These are phyloP conservation scores for Caenorhabditis sp. DNA, from an alignment of 2,888 invertebrate species.

Conservation along the genomic window DNA sequence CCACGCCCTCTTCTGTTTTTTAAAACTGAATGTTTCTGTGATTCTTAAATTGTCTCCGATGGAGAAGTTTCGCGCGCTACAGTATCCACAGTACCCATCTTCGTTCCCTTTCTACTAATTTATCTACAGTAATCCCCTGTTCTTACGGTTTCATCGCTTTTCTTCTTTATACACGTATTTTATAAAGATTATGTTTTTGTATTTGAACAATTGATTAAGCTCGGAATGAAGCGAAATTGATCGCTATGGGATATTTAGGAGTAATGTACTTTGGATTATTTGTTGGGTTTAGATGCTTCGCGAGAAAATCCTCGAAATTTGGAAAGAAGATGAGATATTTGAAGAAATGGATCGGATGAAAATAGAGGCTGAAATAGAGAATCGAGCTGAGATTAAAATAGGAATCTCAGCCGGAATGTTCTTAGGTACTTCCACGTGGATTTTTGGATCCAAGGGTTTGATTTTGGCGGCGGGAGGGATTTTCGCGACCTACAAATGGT, in stretches of 20 bases:
- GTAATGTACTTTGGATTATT: neutral
- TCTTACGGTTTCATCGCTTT: constrained; percentile 1
- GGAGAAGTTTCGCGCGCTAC: neutral
- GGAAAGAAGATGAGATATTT: constrained; percentile 9
- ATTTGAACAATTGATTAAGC: too few relatives aligned
- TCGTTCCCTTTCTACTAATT: neutral
- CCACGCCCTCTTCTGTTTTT: too few relatives aligned
- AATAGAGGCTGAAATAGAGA: constrained; percentile 14
- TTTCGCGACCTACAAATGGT: constrained; percentile 2
- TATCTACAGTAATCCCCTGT: neutral
- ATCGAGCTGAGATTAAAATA: neutral
- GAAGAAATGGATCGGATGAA: constrained; percentile 28
- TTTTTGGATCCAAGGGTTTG: constrained; percentile 3
- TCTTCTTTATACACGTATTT: neutral
- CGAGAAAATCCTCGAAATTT: neutral
- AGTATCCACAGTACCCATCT: neutral
- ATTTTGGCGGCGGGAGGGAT: neutral
- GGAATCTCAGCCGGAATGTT: neutral
- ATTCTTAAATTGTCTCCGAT: neutral
- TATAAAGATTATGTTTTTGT: neutral
- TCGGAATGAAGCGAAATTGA: neutral
- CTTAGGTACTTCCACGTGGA: neutral
- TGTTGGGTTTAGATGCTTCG: neutral
- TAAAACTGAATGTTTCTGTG: too few relatives aligned
- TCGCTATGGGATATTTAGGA: neutral